Percentiles rank a stretch among this genome's conserved stretches.
Evolutionary conservation across 2,797 vertebrate genomes (phyloP).

Genomic region (Sebastes trivittatus): DNA sequence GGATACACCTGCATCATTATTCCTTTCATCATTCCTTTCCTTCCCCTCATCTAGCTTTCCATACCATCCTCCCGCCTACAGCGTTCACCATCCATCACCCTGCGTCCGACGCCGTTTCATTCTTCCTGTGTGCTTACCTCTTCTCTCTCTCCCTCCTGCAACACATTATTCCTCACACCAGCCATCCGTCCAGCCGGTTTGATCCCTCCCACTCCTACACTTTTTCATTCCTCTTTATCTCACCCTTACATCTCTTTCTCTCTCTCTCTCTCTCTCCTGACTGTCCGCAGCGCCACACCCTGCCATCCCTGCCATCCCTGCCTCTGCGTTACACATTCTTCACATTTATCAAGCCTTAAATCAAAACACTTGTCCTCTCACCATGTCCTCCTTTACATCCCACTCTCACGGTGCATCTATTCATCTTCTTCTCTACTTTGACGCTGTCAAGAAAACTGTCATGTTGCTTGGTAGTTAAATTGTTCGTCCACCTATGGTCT

Average conservation of each 20-base stretch:
- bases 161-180: constrained; percentile 53
- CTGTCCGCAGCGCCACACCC: constrained; percentile 51
- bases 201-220: constrained; percentile 48
- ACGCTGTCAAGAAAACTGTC: neutral
- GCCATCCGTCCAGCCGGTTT: constrained; percentile 25
- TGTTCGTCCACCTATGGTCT: neutral
- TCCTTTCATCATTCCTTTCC: constrained; percentile 21
- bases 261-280: neutral
- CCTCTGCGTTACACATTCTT: constrained; percentile 11
- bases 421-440: neutral
- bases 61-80: constrained; percentile 29
- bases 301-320: neutral
- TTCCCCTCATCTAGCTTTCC: constrained; percentile 30
- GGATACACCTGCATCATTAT: neutral
- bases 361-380: constrained; percentile 10
- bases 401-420: neutral
- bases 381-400: constrained; percentile 10
- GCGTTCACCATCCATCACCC: constrained; percentile 54
- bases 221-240: constrained; percentile 53
- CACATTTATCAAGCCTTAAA: constrained; percentile 25
- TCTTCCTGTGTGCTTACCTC: constrained; percentile 37
- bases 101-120: constrained; percentile 28
- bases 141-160: constrained; percentile 24
- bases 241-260: constrained; percentile 21
- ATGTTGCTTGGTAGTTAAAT: neutral